These are phyloP conservation scores for Dicrostonyx torquatus DNA, from an alignment of 2,797 vertebrate genomes.

Conservation along the genomic window DNA sequence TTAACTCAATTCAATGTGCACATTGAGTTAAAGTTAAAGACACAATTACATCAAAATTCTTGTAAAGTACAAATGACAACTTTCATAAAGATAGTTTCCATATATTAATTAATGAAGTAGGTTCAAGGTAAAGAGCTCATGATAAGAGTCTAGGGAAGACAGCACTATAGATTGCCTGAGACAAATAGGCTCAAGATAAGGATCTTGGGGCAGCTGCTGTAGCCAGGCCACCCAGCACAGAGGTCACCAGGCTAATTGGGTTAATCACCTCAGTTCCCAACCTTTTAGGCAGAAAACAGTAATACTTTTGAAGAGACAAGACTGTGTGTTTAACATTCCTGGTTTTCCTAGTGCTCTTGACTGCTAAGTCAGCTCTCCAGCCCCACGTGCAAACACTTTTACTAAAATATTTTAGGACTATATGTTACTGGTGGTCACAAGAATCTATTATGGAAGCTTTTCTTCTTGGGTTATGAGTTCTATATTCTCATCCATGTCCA, in stretches of 20 bases:
- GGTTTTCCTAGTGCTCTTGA: neutral
- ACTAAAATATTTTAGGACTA: neutral
- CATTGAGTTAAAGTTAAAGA: neutral
- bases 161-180: neutral
- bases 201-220: neutral
- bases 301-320: neutral
- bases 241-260: neutral
- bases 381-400: neutral
- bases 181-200: neutral
- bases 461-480: neutral
- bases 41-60: neutral
- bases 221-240: neutral
- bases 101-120: neutral
- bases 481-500: neutral
- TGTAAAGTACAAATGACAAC: too few species aligned
- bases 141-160: too few species aligned
- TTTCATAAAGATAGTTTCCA: neutral
- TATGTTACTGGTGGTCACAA: neutral
- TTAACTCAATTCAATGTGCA: neutral
- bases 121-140: neutral
- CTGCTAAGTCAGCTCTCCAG: too few species aligned
- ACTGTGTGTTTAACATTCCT: neutral
- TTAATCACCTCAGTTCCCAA: neutral
- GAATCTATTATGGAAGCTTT: neutral
- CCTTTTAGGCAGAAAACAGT: neutral